A percentile compares a stretch with the other conserved stretches of the same genome.
These are phyloP conservation scores for Manis crassicaudata DNA, from an alignment of 2,797 vertebrate species.

Conservation along the genomic window DNA sequence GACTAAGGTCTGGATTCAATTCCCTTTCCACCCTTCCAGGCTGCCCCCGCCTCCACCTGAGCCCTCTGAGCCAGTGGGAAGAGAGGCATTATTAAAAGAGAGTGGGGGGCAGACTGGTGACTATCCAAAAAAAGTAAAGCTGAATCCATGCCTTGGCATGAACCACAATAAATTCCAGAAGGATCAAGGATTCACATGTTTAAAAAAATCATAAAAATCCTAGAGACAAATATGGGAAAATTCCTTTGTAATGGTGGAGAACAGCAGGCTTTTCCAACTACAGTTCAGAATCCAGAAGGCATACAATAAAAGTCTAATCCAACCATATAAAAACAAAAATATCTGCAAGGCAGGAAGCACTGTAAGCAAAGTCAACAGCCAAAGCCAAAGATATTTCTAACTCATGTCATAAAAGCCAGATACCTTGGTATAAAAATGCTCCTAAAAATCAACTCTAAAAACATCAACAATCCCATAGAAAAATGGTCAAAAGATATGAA, in stretches of 20 bases:
- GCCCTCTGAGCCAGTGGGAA: accelerated
- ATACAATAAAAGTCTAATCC: not conserved
- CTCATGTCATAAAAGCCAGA: not conserved
- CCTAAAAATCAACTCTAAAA: not conserved
- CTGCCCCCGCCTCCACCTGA: not conserved
- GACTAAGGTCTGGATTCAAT: not conserved
- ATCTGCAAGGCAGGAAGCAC: not conserved
- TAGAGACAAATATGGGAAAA: not conserved
- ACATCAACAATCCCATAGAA: not conserved
- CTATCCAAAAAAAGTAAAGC: not conserved
- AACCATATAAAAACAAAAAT: not conserved
- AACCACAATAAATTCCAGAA: not conserved
- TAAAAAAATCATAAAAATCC: not conserved
- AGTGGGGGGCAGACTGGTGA: not conserved
- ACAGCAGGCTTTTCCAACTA: not conserved
- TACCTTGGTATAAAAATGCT: not conserved
- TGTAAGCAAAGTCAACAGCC: not conserved
- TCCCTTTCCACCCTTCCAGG: not conserved
- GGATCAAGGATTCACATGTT: not conserved
- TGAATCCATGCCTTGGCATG: not conserved
- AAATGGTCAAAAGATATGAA: not conserved
- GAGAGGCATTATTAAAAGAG: too few species aligned
- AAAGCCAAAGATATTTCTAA: not conserved
- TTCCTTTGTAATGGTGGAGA: not conserved
- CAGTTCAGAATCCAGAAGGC: not conserved